Conservation (phyloP, 2,797 vertebrate species). For the Tolypeutes matacus region DNA sequence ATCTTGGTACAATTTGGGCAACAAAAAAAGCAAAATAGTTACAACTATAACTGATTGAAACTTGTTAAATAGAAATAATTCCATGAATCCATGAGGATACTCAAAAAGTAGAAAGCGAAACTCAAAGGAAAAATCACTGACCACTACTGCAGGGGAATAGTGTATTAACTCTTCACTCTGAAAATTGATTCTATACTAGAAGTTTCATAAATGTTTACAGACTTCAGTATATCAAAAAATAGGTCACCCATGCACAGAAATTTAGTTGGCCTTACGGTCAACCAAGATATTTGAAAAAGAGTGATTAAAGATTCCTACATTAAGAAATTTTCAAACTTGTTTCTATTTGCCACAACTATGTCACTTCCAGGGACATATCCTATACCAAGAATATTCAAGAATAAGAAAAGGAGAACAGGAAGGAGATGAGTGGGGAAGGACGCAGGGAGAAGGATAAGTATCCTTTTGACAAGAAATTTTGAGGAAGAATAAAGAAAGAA, state of each 20-base stretch:
- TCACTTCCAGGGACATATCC: conserved; percentile 13
- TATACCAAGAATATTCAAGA: conserved; percentile 11
- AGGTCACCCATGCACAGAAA: not conserved
- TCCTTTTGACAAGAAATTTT: not conserved
- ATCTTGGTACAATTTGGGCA: conserved; percentile 8
- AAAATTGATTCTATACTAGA: conserved; percentile 17
- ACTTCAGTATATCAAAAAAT: not conserved
- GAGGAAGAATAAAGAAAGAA: not conserved
- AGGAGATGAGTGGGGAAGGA: not conserved
- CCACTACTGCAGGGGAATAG: not conserved
- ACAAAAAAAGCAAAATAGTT: not conserved
- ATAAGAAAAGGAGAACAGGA: conserved; percentile 3
- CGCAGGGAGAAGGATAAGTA: not conserved
- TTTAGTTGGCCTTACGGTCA: not conserved
- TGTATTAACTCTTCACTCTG: conserved; percentile 10
- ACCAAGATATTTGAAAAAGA: not conserved
- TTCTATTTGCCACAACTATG: conserved; percentile 19
- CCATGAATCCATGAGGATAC: not conserved
- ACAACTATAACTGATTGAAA: conserved; percentile 32
- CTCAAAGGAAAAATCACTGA: conserved; percentile 1
- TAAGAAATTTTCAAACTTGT: conserved; percentile 46
- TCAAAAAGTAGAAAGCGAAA: conserved; percentile 40
- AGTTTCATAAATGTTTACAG: not conserved
- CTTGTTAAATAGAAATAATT: conserved; percentile 9
- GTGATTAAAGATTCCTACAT: not conserved